Evolutionary conservation across 2,113 vertebrate species (phyloP).

Genomic region (Thamnophis sirtalis): DNA sequence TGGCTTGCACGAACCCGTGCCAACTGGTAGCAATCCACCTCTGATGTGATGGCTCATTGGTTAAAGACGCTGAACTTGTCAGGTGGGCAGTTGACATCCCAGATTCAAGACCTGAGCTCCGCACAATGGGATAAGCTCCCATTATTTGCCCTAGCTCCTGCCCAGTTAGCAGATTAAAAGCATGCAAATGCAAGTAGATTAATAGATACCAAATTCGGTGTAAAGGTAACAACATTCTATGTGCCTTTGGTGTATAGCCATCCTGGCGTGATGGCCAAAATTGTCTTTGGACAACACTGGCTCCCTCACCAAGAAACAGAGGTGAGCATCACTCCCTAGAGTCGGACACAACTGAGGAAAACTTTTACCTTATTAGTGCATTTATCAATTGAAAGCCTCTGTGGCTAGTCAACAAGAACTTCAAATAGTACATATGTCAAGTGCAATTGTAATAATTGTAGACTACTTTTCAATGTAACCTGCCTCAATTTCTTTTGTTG

Average conservation of each 20-base stretch:
- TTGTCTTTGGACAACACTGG: no score
- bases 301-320: no score
- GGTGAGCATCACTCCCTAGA: neutral
- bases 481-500: no score
- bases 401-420: neutral
- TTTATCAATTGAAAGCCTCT: neutral
- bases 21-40: no score
- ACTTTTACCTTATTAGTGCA: neutral
- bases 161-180: neutral
- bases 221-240: neutral
- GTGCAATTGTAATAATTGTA: neutral
- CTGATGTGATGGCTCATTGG: neutral
- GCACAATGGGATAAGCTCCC: neutral
- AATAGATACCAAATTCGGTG: neutral
- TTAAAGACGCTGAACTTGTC: neutral
- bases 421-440: neutral
- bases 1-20: no score
- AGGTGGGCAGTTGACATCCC: neutral
- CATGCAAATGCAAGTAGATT: neutral
- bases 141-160: neutral
- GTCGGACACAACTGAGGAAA: neutral
- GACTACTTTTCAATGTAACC: neutral
- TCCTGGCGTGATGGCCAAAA: no score
- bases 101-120: neutral
- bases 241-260: no score